Evolutionary conservation across 1,140 invertebrate species (phyloP), one percentile per base, ranked within the genome.

Genomic region (Drosophila ohnishii): DNA sequence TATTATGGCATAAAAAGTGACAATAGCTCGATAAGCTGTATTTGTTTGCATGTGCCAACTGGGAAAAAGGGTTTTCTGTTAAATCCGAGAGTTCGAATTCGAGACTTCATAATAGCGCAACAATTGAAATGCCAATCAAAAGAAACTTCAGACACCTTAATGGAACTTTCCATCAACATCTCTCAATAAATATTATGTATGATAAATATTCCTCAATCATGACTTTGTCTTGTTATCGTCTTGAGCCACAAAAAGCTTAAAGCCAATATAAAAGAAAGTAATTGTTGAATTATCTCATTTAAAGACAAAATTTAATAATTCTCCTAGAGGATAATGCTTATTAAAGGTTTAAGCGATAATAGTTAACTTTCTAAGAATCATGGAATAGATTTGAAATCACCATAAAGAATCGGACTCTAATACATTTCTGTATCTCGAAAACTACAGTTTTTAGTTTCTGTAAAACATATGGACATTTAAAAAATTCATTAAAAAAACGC

Each of bases 1-100:
- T 76, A 77, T 77, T 78, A 76, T 58, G 47, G 51, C 57, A 66
- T 63, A 77, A 51, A 47, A 48, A 79, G 62, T 63, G 44, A 75
- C 42, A 57, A 72, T 51, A 61, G 48, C 32, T 39, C 19, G 51
- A 48, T 51, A 40, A 50, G 22, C 39, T 22, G 47, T 37, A 55
- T 28, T 28, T 30, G 14, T 47, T 40, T 48, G 35, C 39, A 71
- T 58, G 55, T 25, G 32, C 67, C 45, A 64, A 61, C 61, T 42
- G 28, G 25, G 7, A 22, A 62, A 30, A 63, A 61, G 30, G 50
- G 28, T 11, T 34, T 42, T 39, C 32, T 39, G 58, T 42, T 34
- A 25, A 34, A 22, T 34, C 9, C 13, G 60, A 32, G 32, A 13
- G 13, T 51, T 34, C 34, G 34, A 55, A 10, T 55, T 22, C 32